A percentile compares a stretch with the other conserved stretches of the same genome.
These are phyloP conservation scores for Drosophila ananassae DNA, from an alignment of 1,140 invertebrate species.

Conservation along the genomic window DNA sequence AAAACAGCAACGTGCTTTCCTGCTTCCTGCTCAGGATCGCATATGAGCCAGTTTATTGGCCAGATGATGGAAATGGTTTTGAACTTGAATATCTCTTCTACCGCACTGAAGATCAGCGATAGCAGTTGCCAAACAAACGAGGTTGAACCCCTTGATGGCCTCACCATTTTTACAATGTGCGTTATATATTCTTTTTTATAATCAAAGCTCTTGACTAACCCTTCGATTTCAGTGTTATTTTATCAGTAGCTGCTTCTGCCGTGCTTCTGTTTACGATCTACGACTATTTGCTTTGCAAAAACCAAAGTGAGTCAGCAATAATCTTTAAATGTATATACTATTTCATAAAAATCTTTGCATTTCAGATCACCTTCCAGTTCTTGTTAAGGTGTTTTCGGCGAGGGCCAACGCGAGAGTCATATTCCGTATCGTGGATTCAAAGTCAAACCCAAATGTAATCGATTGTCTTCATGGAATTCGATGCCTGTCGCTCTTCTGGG, in stretches of 20 bases:
- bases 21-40: constrained; percentile 20
- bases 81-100: constrained; percentile 8
- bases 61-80: constrained; percentile 1
- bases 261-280: constrained; percentile 42
- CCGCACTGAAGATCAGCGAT: constrained; percentile 4
- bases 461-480: constrained; percentile 86
- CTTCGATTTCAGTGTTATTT: constrained; percentile 30
- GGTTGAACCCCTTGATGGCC: constrained; percentile 26
- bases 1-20: constrained; percentile 23
- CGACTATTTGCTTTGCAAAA: constrained; percentile 49
- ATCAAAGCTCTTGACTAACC: neutral
- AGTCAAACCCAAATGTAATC: constrained; percentile 58
- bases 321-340: neutral
- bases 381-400: constrained; percentile 51
- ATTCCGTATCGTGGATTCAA: constrained; percentile 30
- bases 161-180: constrained; percentile 62
- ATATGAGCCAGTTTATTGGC: constrained; percentile 16
- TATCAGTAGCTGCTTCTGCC: constrained; percentile 23
- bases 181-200: neutral
- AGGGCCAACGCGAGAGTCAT: constrained; percentile 44
- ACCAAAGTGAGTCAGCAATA: constrained; percentile 39
- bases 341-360: constrained; percentile 1
- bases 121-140: constrained; percentile 24
- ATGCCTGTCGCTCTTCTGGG: constrained; percentile 87
- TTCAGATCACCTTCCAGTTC: constrained; percentile 27